A percentile compares a stretch with the other conserved stretches of the same genome.
Evolutionary conservation across 2,797 vertebrate species (phyloP).

Genomic region (Pyrocephalus nanus): DNA sequence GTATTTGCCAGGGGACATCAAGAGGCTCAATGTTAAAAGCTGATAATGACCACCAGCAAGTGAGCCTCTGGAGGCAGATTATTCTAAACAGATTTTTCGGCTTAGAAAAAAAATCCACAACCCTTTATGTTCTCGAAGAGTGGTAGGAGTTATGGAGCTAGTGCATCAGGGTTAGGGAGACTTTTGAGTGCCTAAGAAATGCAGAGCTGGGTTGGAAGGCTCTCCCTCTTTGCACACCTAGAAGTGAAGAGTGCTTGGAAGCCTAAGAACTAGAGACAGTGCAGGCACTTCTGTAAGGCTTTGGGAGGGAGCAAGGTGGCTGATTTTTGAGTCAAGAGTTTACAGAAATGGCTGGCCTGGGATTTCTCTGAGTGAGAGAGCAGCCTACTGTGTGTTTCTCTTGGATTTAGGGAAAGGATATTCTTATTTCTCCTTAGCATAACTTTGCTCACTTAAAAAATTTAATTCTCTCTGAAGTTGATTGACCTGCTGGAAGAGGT

Average conservation of each 20-base stretch:
- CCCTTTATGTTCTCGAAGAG: background rate
- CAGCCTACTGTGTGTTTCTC: background rate
- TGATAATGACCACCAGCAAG: conserved; percentile 19
- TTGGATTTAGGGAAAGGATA: background rate
- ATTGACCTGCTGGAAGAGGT: background rate
- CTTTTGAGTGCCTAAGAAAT: background rate
- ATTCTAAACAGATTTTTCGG: background rate
- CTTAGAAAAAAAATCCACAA: background rate
- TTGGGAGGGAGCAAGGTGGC: background rate
- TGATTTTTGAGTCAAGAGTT: background rate
- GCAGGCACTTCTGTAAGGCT: background rate
- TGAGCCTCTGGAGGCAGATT: background rate
- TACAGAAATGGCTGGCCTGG: background rate
- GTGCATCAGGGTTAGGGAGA: background rate
- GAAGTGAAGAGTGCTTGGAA: background rate
- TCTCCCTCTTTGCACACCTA: background rate
- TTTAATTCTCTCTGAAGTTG: background rate
- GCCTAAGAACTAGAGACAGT: background rate
- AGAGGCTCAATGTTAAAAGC: background rate
- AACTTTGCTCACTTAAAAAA: background rate
- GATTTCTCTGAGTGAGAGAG: background rate
- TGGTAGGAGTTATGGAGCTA: background rate
- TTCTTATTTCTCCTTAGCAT: background rate
- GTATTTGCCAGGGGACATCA: background rate
- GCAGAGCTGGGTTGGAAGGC: background rate